Evolutionary conservation across 2,797 vertebrate species (phyloP).

Genomic region (Hippopotamyrus pictus): DNA sequence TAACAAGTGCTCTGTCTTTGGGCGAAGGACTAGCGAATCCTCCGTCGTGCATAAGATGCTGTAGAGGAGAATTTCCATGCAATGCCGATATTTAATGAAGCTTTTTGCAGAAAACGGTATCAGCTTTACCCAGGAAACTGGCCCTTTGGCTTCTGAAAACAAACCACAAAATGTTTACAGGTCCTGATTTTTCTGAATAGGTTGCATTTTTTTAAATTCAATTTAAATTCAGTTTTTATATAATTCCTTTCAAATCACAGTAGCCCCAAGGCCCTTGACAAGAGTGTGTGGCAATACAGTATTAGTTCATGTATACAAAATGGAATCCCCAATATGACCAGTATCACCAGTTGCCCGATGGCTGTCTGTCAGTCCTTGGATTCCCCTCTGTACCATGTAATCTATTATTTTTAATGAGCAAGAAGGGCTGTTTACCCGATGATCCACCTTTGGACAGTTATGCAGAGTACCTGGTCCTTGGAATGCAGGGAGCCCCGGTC

Average conservation of each 20-base stretch:
- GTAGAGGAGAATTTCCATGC: not conserved
- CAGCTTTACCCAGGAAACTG: not conserved
- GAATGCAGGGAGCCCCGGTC: not conserved
- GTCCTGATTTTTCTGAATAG: not conserved
- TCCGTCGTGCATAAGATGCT: not conserved
- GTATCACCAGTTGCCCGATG: not conserved
- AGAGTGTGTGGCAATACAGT: not conserved
- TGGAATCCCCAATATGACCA: not conserved
- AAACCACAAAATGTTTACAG: not conserved
- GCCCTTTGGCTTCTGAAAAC: not conserved
- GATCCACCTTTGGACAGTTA: not conserved
- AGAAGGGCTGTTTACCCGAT: not conserved
- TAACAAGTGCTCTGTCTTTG: not conserved
- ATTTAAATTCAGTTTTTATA: not conserved
- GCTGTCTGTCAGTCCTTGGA: not conserved
- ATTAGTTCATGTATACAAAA: not conserved
- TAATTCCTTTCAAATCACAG: not conserved
- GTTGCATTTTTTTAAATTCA: not conserved
- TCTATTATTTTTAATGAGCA: not conserved
- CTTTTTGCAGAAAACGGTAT: not conserved
- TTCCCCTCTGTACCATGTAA: not conserved
- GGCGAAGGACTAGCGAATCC: not conserved
- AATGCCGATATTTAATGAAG: not conserved
- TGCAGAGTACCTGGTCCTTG: not conserved
- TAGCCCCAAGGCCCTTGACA: not conserved